Percentiles rank a stretch among this genome's conserved stretches.
Evolutionary conservation across 2,888 invertebrate genomes (phyloP).

Genomic region (Cryptus viduatorius): DNA sequence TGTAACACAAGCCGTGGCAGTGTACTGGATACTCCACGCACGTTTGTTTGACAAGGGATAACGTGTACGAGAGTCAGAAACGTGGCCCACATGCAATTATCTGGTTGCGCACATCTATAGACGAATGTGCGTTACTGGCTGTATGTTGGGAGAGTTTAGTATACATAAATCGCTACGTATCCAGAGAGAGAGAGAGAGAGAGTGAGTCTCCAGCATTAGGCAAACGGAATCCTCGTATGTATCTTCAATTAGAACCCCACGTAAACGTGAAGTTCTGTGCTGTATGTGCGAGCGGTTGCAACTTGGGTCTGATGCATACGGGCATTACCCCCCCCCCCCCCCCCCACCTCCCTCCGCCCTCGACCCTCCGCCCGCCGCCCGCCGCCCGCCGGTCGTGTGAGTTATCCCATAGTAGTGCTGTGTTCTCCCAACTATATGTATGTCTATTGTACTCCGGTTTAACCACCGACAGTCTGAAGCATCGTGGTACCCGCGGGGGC

Average conservation of each 20-base stretch:
- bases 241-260: slow-evolving; percentile 64
- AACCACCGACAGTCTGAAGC: slow-evolving; percentile 18
- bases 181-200: slow-evolving; percentile 1
- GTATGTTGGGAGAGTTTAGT: slow-evolving; percentile 17
- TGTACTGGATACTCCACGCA: slow-evolving; percentile 38
- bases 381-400: slow-evolving; percentile 16
- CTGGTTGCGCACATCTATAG: slow-evolving; percentile 45
- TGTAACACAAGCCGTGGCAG: not conserved
- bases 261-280: slow-evolving; percentile 41
- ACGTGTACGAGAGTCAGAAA: slow-evolving; percentile 54
- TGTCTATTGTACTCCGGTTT: slow-evolving; percentile 1
- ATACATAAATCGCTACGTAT: slow-evolving; percentile 43
- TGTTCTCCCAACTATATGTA: not conserved
- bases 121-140: slow-evolving; percentile 31
- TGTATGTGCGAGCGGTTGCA: slow-evolving; percentile 11
- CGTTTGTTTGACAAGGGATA: slow-evolving; percentile 48
- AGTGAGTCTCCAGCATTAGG: slow-evolving; percentile 40
- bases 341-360: no score
- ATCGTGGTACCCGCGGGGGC: slow-evolving; percentile 8
- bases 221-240: slow-evolving; percentile 59
- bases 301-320: slow-evolving; percentile 61
- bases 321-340: slow-evolving; percentile 52
- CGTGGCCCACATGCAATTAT: slow-evolving; percentile 55
- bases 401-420: not conserved
- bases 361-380: no score